Percentiles rank a stretch among this genome's conserved stretches.
Evolutionary conservation across 1,140 invertebrate species (phyloP).

Genomic region (Drosophila tani): DNA sequence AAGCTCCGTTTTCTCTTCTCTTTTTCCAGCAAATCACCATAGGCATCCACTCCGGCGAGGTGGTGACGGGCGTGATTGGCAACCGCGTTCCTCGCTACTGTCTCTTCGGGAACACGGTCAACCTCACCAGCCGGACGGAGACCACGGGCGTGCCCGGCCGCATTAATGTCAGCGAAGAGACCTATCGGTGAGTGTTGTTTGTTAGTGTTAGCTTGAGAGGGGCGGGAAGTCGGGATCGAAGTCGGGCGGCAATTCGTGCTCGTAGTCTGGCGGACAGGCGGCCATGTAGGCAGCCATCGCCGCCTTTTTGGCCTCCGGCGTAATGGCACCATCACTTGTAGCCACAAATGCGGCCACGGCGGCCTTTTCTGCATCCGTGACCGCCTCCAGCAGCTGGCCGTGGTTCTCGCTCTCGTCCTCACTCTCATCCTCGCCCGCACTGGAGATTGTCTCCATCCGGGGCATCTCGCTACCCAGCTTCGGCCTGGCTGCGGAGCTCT

Average conservation of each 20-base stretch:
- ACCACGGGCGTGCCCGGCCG: slow-evolving; percentile 95
- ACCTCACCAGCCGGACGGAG: slow-evolving; percentile 97
- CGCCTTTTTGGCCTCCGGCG: slow-evolving; percentile 60
- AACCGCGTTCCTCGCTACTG: slow-evolving; percentile 99
- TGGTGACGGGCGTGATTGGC: slow-evolving; percentile 98
- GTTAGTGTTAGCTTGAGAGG: slow-evolving; percentile 13
- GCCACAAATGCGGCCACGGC: slow-evolving; percentile 67
- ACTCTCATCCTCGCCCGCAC: slow-evolving; percentile 43
- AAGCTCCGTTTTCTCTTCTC: slow-evolving; percentile 4
- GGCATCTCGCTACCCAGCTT: slow-evolving; percentile 36
- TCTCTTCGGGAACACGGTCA: slow-evolving; percentile 98
- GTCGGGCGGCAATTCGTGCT: slow-evolving; percentile 23
- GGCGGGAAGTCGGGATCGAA: slow-evolving; percentile 34
- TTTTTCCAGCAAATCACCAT: slow-evolving; percentile 94
- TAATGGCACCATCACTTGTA: slow-evolving; percentile 50
- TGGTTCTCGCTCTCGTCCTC: slow-evolving; percentile 73
- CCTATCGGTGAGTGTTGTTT: slow-evolving; percentile 91
- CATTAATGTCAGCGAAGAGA: slow-evolving; percentile 97
- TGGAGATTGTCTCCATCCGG: slow-evolving; percentile 66
- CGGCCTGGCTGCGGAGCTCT: neutral
- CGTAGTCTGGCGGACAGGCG: slow-evolving; percentile 33
- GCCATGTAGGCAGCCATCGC: slow-evolving; percentile 58
- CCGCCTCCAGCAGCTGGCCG: slow-evolving; percentile 61
- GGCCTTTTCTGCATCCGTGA: slow-evolving; percentile 70
- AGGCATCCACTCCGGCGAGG: slow-evolving; percentile 97